A percentile compares a stretch with the other conserved stretches of the same genome.
phyloP scores from a whole-genome alignment of 2,888 invertebrate genomes.

The Ectobius pallidus region DNA sequence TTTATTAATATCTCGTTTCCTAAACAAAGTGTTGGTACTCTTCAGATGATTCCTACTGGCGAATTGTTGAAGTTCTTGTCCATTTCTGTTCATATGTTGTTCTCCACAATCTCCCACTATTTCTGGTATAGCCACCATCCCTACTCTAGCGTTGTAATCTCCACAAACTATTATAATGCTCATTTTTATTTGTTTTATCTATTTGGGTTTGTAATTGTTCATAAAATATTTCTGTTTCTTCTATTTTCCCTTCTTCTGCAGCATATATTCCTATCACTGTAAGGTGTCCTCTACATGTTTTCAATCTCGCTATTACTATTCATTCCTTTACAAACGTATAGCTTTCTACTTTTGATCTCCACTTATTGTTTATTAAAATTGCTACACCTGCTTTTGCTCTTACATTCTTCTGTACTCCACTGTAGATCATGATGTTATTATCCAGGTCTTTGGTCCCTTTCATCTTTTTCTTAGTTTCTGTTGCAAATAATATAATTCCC shows the following conservation, averaged over 20 bases:
- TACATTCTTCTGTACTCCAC: neutral
- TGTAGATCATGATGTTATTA: neutral
- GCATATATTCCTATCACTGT: neutral
- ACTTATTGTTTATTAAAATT: neutral
- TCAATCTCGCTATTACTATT: neutral
- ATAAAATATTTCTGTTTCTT: neutral
- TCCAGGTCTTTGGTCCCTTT: neutral
- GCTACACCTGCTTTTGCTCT: neutral
- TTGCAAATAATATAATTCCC: neutral
- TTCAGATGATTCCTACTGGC: neutral
- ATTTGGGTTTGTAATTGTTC: neutral
- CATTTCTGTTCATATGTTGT: neutral
- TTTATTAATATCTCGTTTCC: conserved; percentile 1
- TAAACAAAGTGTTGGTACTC: neutral
- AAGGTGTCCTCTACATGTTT: neutral
- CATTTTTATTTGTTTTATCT: neutral
- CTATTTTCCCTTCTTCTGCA: neutral
- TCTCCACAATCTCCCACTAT: neutral
- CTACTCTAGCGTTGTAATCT: neutral
- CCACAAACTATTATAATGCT: neutral
- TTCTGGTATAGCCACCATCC: neutral
- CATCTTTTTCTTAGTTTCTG: neutral
- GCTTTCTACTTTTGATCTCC: neutral
- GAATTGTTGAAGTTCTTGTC: neutral
- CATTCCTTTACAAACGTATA: neutral